Evolutionary conservation across 2,113 vertebrate species (phyloP).

Genomic region (Lutjanus erythropterus): DNA sequence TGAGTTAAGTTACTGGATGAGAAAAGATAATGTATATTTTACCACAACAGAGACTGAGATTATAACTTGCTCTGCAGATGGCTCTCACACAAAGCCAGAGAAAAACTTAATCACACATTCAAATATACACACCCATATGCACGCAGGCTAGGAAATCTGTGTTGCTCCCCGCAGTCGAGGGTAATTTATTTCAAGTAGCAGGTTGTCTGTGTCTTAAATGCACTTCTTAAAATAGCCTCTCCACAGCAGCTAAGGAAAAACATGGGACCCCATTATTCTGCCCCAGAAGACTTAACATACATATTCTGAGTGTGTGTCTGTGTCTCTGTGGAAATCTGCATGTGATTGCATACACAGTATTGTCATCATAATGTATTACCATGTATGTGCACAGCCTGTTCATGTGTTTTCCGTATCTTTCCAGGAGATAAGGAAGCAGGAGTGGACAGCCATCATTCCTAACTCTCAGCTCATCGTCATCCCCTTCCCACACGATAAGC

Average conservation of each 20-base stretch:
- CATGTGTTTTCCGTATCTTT: conserved; percentile 53
- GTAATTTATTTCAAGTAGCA: conserved; percentile 61
- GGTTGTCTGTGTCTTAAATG: conserved; percentile 55
- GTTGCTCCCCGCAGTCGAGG: conserved; percentile 16
- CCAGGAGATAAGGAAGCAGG: conserved; percentile 90
- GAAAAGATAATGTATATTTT: conserved; percentile 30
- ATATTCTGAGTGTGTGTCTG: conserved; percentile 28
- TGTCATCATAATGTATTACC: background rate
- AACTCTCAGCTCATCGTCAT: conserved; percentile 99
- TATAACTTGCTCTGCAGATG: conserved; percentile 20
- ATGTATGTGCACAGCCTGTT: background rate
- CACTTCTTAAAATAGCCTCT: conserved; percentile 69
- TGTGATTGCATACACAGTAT: background rate
- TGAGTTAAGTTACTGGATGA: conserved; percentile 5
- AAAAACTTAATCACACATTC: conserved; percentile 18
- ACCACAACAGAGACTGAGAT: conserved; percentile 29
- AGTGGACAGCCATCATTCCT: conserved; percentile 99
- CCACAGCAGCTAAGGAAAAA: conserved; percentile 25
- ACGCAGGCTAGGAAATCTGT: background rate
- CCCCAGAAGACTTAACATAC: conserved; percentile 58
- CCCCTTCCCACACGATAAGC: conserved; percentile 92
- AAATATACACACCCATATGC: conserved; percentile 18
- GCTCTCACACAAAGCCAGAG: conserved; percentile 17
- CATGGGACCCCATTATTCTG: conserved; percentile 43
- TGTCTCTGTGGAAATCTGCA: conserved; percentile 19